phyloP scores from a whole-genome alignment of 2,888 invertebrate species.

The Andrena praecox region DNA sequence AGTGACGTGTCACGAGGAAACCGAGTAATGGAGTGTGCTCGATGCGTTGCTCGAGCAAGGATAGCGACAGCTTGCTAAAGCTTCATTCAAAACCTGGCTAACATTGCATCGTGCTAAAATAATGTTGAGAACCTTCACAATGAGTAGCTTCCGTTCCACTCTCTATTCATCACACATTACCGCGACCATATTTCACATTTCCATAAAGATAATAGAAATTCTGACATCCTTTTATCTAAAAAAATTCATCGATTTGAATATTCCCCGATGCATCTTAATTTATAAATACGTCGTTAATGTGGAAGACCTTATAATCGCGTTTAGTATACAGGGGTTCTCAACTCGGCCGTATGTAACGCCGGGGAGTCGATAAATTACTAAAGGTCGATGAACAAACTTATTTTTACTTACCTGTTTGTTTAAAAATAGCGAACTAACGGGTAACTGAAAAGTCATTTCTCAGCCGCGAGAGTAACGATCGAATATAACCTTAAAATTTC shows the following conservation, averaged over 20 bases:
- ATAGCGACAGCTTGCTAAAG: slow-evolving; percentile 33
- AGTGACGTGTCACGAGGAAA: slow-evolving; percentile 74
- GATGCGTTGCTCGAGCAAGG: slow-evolving; percentile 38
- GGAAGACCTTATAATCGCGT: neutral
- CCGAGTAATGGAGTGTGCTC: slow-evolving; percentile 60
- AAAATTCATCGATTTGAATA: neutral
- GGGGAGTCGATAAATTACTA: slow-evolving; percentile 3
- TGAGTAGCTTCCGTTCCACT: neutral
- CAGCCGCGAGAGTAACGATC: neutral
- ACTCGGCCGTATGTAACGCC: neutral
- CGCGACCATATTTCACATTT: neutral
- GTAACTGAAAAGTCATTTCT: neutral
- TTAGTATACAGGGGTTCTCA: slow-evolving; percentile 1
- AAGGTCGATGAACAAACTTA: slow-evolving; percentile 10
- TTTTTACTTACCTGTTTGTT: neutral
- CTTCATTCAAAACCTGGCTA: slow-evolving; percentile 42
- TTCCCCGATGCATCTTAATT: neutral
- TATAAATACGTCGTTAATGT: neutral
- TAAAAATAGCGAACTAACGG: neutral
- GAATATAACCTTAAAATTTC: slow-evolving; percentile 1
- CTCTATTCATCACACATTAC: neutral
- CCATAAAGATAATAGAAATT: neutral
- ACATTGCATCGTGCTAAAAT: neutral
- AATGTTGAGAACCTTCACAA: neutral
- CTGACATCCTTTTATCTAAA: neutral